A percentile compares a stretch with the other conserved stretches of the same genome.
Evolutionary conservation across 2,113 vertebrate genomes (phyloP).

Genomic region (Campylomormyrus numenius): DNA sequence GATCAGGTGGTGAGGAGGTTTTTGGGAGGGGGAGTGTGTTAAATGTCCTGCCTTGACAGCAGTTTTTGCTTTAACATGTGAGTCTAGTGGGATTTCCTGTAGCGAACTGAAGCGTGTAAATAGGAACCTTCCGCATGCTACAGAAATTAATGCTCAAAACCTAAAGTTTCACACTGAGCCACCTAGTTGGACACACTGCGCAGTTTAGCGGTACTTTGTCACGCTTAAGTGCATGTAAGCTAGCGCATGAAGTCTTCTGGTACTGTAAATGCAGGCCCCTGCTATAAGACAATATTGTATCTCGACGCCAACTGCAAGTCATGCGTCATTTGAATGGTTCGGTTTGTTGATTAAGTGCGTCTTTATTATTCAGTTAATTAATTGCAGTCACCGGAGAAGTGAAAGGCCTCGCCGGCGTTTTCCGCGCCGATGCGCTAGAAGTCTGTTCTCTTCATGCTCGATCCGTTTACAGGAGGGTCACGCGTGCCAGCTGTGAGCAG

Average conservation of each 20-base stretch:
- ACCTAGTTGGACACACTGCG: neutral
- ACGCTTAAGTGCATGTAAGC: neutral
- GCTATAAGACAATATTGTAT: neutral
- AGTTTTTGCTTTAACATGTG: neutral
- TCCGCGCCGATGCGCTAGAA: neutral
- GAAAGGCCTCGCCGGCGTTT: conserved; percentile 10
- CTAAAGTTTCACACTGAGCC: neutral
- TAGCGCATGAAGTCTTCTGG: neutral
- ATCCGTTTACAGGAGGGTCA: neutral
- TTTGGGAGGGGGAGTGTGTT: neutral
- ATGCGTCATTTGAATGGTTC: neutral
- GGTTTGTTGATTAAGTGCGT: neutral
- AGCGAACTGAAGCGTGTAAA: neutral
- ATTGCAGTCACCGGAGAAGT: conserved; percentile 19
- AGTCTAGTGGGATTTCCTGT: conserved; percentile 15
- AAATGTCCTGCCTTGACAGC: neutral
- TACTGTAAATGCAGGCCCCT: neutral
- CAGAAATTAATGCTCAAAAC: neutral
- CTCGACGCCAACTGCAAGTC: neutral
- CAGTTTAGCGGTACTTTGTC: neutral
- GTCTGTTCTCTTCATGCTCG: conserved; percentile 15
- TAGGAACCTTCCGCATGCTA: neutral
- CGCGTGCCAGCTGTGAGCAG: conserved; percentile 49
- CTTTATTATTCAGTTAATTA: conserved; percentile 11
- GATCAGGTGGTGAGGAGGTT: neutral